Evolutionary conservation across 2,113 vertebrate species (phyloP).

Genomic region (Otus sunia): DNA sequence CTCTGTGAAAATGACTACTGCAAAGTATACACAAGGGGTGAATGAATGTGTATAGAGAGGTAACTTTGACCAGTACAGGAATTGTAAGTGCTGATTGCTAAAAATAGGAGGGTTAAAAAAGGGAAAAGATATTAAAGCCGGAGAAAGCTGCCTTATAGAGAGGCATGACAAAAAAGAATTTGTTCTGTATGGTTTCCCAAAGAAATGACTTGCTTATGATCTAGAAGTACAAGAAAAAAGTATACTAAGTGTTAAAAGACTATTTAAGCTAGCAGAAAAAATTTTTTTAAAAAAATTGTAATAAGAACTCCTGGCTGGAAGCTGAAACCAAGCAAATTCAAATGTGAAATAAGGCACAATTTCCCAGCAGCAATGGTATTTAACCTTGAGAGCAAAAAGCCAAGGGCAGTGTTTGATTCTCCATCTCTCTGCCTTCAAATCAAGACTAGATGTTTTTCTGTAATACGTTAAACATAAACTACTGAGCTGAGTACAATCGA

Average conservation of each 20-base stretch:
- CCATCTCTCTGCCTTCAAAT: not conserved
- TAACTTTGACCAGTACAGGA: not conserved
- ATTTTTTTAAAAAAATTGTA: not conserved
- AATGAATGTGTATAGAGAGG: not conserved
- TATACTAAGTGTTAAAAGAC: not conserved
- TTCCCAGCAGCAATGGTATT: not conserved
- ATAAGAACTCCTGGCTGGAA: not conserved
- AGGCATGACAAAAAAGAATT: not conserved
- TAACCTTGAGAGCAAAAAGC: conserved; percentile 37
- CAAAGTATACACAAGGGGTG: not conserved
- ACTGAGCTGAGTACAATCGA: not conserved
- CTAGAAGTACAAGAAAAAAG: not conserved
- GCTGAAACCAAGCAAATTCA: conserved; percentile 24
- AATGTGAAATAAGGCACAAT: not conserved
- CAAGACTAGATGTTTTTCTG: conserved; percentile 10
- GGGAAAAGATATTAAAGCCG: not conserved
- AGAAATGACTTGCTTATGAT: not conserved
- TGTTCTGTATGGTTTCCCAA: not conserved
- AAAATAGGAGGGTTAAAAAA: not conserved
- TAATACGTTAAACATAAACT: not conserved
- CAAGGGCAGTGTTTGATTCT: not conserved
- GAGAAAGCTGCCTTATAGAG: not conserved
- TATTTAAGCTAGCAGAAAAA: not conserved
- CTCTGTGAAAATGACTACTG: not conserved
- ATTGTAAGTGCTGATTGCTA: not conserved